phyloP scores from a whole-genome alignment of 2,797 vertebrate species.

The Paramormyrops hopkinsi region DNA sequence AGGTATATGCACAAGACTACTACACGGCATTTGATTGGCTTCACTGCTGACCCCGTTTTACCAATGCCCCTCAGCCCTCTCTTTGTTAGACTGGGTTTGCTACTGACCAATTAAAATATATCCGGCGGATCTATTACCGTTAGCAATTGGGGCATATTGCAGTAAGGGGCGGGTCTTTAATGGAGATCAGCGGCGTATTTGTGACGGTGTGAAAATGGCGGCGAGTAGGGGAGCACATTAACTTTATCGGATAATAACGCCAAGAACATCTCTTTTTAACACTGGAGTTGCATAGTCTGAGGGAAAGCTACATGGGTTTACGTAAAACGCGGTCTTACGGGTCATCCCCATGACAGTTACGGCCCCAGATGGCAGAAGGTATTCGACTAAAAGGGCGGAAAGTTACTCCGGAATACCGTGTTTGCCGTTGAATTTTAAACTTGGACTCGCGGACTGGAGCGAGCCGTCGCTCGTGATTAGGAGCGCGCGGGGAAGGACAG shows the following conservation, averaged over 20 bases:
- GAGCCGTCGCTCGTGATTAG: conserved; percentile 11
- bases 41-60: neutral
- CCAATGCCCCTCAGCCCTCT: neutral
- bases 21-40: conserved; percentile 26
- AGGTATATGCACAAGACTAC: neutral
- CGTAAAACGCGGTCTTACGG: conserved; percentile 1
- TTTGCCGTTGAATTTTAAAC: conserved; percentile 30
- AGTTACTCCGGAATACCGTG: conserved; percentile 28
- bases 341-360: neutral
- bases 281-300: conserved; percentile 13
- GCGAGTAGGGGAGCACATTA: conserved; percentile 50
- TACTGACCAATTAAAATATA: conserved; percentile 36
- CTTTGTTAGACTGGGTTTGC: conserved; percentile 32
- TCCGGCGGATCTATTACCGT: conserved; percentile 24
- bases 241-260: conserved; percentile 46
- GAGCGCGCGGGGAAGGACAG: conserved; percentile 7
- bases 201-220: conserved; percentile 82
- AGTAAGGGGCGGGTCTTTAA: conserved; percentile 42
- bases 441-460: conserved; percentile 25
- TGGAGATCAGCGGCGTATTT: conserved; percentile 53
- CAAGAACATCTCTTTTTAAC: neutral
- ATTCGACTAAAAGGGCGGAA: conserved; percentile 18
- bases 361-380: conserved; percentile 7
- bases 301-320: neutral
- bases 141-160: conserved; percentile 27